Evolutionary conservation across 1,140 invertebrate genomes (phyloP), one percentile per base, ranked within the genome.

Genomic region (Andrena cerasifolii): DNA sequence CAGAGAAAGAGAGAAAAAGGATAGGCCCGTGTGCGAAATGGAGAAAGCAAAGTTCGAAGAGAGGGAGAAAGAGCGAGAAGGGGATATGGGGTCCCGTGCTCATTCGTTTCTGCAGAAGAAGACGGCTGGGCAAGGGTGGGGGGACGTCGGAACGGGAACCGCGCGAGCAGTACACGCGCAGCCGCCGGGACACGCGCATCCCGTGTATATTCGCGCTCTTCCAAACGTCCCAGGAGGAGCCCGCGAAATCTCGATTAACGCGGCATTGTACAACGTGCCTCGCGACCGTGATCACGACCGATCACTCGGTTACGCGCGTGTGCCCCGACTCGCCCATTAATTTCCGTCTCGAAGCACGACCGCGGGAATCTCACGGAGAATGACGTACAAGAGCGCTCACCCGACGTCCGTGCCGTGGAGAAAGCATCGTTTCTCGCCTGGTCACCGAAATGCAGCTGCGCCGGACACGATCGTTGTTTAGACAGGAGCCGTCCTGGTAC

Each of bases 101-200:
- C 72, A 77, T 47, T 82, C 59, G 77, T 63, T 77, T 72, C 75
- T 68, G 58, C 78, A 72, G 63, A 79, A 63, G 63, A 58, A 65
- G 36, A 67, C 36, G 54, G n/a, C 12, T 59, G 21, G 56, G 28
- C 10, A 58, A 21, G 65, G 45, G 61, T 33, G 74, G 68, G 70
- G 83, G 78, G 66, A 43, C 28, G 54, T 51, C 28, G 61, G 77
- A 73, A 68, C 74, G 78, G 66, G 47, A 75, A 78, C 75, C 28
- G 82, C 82, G 76, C 80, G 74, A 75, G 76, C 89, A 90, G 90
- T 90, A 81, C 86, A 89, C 88, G 90, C 90, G 90, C 90, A 91
- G 90, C 85, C 89, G 90, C 88, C 86, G 88, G 77, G 75, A 86
- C 86, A 87, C 83, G 90, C 89, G 91, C 90, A 89, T 90, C 85